Conservation (phyloP, 2,113 vertebrate genomes). For the Tichodroma muraria region DNA sequence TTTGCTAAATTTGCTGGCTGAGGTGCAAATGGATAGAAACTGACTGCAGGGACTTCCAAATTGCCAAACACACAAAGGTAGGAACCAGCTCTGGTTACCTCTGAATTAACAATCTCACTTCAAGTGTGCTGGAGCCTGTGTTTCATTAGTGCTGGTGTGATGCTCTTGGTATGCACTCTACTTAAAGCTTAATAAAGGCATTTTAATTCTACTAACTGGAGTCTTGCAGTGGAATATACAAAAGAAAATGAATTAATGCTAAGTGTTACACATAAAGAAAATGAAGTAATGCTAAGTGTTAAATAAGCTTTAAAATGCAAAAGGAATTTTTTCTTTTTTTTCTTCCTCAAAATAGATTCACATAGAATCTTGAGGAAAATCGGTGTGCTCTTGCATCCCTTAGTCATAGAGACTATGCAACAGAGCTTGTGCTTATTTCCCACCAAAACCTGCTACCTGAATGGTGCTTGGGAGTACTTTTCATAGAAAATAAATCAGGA, state of each 20-base stretch:
- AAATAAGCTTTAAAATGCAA: conserved; percentile 24
- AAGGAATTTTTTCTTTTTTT: not conserved
- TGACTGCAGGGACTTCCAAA: not conserved
- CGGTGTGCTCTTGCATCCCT: not conserved
- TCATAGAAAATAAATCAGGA: not conserved
- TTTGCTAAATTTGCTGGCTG: not conserved
- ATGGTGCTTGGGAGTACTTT: not conserved
- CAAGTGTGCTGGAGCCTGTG: not conserved
- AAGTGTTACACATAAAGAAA: not conserved
- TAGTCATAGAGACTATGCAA: not conserved
- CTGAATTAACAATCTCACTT: not conserved
- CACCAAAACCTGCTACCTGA: not conserved
- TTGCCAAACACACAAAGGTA: not conserved
- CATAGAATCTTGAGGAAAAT: not conserved
- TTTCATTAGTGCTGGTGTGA: not conserved
- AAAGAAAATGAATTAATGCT: not conserved
- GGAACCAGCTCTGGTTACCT: not conserved
- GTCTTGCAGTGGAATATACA: not conserved
- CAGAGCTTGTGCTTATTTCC: not conserved
- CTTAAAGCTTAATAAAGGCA: not conserved
- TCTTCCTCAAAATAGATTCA: not conserved
- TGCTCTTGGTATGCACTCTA: not conserved
- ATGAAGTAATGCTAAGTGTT: not conserved
- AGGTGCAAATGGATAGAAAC: not conserved
- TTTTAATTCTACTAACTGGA: not conserved